Conservation (phyloP, 2,797 vertebrate species). For the Bufotes viridis region DNA sequence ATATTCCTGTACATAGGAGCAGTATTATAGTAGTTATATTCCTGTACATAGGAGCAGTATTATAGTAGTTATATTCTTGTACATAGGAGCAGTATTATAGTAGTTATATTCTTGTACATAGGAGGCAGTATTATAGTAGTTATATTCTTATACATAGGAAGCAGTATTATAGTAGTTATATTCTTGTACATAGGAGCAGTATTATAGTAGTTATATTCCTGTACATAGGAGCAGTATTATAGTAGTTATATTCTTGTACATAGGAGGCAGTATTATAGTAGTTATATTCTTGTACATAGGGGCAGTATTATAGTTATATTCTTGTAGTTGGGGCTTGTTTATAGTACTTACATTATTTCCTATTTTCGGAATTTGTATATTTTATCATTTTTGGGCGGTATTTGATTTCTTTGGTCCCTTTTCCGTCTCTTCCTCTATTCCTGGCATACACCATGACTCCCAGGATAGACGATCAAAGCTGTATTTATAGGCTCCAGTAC, state of each 20-base stretch:
- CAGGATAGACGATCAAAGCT: slow-evolving; percentile 17
- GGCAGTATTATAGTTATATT: too few relatives aligned
- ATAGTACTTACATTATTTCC: too few relatives aligned
- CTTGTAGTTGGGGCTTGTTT: too few relatives aligned
- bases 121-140: neutral
- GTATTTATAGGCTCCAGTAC: slow-evolving; percentile 26
- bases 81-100: neutral
- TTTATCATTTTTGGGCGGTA: neutral
- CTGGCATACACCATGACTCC: neutral
- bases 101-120: neutral
- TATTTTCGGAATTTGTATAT: too few relatives aligned
- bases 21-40: neutral
- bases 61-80: neutral
- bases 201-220: neutral
- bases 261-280: too few relatives aligned
- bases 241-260: neutral
- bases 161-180: too few relatives aligned
- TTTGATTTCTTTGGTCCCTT: neutral
- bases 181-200: neutral
- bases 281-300: too few relatives aligned
- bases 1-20: neutral
- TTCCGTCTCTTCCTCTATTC: neutral
- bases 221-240: neutral
- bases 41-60: neutral
- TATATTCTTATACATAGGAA: too few relatives aligned